Percentiles rank a stretch among this genome's conserved stretches.
These are phyloP conservation scores for Elegia similella DNA, from an alignment of 2,888 invertebrate species.

Conservation along the genomic window DNA sequence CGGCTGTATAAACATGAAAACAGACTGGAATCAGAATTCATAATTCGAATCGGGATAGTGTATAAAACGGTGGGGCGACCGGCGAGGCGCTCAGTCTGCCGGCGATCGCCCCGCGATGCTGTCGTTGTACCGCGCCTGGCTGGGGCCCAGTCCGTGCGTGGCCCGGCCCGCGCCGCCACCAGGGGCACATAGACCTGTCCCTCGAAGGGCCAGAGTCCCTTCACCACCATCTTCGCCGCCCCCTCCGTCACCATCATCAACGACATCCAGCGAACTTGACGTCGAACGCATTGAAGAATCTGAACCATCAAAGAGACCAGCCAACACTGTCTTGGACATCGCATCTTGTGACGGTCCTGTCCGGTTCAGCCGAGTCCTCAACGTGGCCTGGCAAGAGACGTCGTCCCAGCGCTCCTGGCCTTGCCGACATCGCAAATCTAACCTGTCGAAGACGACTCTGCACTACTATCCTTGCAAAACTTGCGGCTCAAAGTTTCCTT, in stretches of 20 bases:
- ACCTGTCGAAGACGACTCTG: conserved; percentile 82
- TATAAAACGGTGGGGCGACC: conserved; percentile 43
- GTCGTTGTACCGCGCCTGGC: conserved; percentile 78
- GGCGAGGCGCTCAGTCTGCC: conserved; percentile 40
- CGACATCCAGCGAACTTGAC: conserved; percentile 70
- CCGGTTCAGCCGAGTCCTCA: conserved; percentile 90
- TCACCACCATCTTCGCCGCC: conserved; percentile 57
- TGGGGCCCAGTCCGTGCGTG: conserved; percentile 73
- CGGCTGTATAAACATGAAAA: conserved; percentile 2
- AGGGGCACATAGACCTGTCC: conserved; percentile 72
- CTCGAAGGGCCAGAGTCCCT: conserved; percentile 59
- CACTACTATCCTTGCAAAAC: conserved; percentile 97
- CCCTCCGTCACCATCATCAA: conserved; percentile 63
- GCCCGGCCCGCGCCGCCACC: conserved; percentile 71
- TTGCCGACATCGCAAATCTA: conserved; percentile 92
- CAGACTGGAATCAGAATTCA: conserved; percentile 17
- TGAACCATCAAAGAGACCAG: conserved; percentile 42
- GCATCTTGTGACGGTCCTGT: conserved; percentile 96
- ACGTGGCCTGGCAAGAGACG: conserved; percentile 86
- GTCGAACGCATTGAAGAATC: conserved; percentile 64
- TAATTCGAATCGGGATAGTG: conserved; percentile 8
- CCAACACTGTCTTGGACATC: conserved; percentile 87
- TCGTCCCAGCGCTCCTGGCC: conserved; percentile 87
- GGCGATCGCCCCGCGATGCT: conserved; percentile 56
- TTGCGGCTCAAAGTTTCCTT: conserved; percentile 95